A percentile compares a stretch with the other conserved stretches of the same genome.
These are phyloP conservation scores for Geophilus truncorum DNA, from an alignment of 2,888 invertebrate species.

Conservation along the genomic window DNA sequence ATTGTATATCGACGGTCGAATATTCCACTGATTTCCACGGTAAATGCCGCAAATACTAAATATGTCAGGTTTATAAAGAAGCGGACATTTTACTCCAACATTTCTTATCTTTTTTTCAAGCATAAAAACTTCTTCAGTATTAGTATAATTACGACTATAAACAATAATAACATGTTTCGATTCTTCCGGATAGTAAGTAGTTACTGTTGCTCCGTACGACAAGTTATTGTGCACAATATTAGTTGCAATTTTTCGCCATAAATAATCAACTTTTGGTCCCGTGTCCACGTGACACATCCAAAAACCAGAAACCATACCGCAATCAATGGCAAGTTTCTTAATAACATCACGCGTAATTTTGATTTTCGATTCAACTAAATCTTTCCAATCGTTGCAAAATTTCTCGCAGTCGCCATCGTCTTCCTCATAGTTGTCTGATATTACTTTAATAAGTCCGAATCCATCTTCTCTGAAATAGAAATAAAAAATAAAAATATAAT, in stretches of 20 bases:
- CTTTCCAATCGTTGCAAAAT: neutral
- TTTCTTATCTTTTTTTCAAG: neutral
- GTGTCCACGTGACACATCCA: slow-evolving; percentile 14
- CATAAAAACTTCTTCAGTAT: neutral
- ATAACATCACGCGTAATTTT: neutral
- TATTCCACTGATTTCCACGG: neutral
- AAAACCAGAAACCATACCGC: neutral
- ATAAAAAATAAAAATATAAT: neutral
- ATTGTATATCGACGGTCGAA: neutral
- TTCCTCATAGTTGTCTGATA: no score
- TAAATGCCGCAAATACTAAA: slow-evolving; percentile 21
- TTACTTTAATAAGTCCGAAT: no score
- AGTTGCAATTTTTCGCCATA: slow-evolving; percentile 19
- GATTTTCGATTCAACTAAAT: neutral
- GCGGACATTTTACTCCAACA: neutral
- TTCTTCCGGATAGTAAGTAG: neutral
- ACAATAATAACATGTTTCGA: neutral
- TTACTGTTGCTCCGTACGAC: neutral
- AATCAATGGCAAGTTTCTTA: neutral
- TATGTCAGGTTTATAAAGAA: slow-evolving; percentile 28
- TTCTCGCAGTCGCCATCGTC: neutral
- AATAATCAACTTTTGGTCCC: neutral
- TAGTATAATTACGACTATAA: slow-evolving; percentile 7
- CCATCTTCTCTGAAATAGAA: slow-evolving; percentile 3
- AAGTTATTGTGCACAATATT: neutral